Base-by-base conservation (phyloP, 1,140 invertebrate species). In the Episyrphus balteatus region DNA sequence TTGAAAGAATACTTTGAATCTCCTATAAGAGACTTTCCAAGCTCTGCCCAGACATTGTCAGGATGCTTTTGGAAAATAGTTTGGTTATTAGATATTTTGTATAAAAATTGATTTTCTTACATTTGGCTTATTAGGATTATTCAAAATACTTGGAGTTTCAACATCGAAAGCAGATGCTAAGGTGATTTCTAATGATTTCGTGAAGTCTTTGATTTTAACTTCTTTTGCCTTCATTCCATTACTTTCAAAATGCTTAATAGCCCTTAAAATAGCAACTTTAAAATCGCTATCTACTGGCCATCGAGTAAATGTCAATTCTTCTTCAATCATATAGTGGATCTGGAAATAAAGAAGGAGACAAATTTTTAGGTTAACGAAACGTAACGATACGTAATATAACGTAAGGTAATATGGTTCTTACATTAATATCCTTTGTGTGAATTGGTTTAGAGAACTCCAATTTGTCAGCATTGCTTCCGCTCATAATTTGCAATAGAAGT, bases 401-500 rank as follows among this genome's bases (percentile, higher is more conserved):
- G n/a, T n/a, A n/a, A n/a, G n/a, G n/a, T 18, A 8, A 15, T 42
- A 5, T n/a, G 5, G 12, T 33, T 13, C 39, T 31, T 53, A 74
- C 73, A 54, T 76, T 77, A 1, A 90, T 46, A 12, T 78, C 68
- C 1, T 65, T 70, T 1, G 89, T 19, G 55, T 86, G 72, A 0
- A 82, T 69, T 0, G 69, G 69, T 17, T 70, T 57, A 12, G 70
- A 52, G 0, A 76, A 52, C 3, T 66, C 57, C 40, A 77, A 55
- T 19, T 59, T 52, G 3, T 46, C 17, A 1, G 56, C 57, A n/a
- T 70, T 65, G 6, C 67, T 53, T 1, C 70, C 70, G 0, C 70
- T 70, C 63, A 88, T 71, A 2, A 83, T 58, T 53, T 76, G 74
- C 38, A 88, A 70, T 32, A 85, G 66, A 34, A 83, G 67, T 1